Evolutionary conservation across 2,888 invertebrate species (phyloP).

Genomic region (Drosophila setosimentum): DNA sequence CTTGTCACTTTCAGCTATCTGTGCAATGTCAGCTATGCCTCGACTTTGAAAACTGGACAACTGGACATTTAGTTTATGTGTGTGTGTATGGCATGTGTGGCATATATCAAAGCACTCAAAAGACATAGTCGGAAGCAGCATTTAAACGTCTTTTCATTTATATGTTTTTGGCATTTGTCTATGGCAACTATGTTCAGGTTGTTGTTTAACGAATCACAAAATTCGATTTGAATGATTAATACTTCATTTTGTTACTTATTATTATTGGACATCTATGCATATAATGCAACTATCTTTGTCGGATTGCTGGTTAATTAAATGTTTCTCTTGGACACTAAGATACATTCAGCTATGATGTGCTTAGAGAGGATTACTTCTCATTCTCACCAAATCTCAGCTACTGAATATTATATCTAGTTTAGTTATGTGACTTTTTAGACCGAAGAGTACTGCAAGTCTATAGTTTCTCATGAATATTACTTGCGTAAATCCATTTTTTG

Average conservation of each 20-base stretch:
- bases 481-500: neutral
- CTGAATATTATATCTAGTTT: neutral
- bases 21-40: neutral
- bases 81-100: neutral
- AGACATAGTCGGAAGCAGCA: neutral
- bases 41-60: neutral
- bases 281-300: neutral
- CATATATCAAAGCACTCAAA: neutral
- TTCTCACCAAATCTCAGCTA: neutral
- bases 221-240: too few relatives aligned
- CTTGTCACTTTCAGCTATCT: constrained; percentile 22
- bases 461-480: neutral
- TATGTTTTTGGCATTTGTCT: neutral
- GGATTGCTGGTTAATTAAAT: too few relatives aligned
- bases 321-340: too few relatives aligned
- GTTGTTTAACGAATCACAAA: too few relatives aligned
- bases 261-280: too few relatives aligned
- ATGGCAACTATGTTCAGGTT: too few relatives aligned
- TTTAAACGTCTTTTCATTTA: neutral
- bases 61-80: neutral
- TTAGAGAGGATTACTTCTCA: too few relatives aligned
- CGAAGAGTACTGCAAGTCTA: neutral
- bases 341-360: neutral
- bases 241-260: too few relatives aligned
- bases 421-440: too few relatives aligned